Conservation (phyloP, 2,797 vertebrate genomes). For the Tragopan temminckii region DNA sequence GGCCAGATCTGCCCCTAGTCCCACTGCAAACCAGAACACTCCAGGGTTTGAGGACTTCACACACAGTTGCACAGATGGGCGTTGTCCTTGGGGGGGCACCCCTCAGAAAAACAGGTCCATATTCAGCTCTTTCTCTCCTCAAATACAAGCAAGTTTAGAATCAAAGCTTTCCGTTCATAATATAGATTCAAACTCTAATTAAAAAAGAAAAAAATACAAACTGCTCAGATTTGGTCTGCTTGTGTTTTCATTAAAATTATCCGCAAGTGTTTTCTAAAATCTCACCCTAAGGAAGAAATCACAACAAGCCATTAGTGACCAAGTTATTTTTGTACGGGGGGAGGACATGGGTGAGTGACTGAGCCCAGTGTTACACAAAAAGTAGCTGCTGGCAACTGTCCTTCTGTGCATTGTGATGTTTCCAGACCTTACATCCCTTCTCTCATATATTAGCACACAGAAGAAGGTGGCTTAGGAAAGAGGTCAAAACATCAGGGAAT, state of each 20-base stretch:
- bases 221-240: neutral
- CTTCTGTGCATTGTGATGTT: neutral
- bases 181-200: neutral
- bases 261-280: conserved; percentile 5
- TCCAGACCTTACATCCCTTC: neutral
- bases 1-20: neutral
- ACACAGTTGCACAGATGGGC: neutral
- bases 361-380: neutral
- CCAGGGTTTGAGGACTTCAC: neutral
- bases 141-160: neutral
- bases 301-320: neutral
- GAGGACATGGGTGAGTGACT: neutral
- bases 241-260: conserved; percentile 8
- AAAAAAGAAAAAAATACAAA: neutral
- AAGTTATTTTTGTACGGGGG: neutral
- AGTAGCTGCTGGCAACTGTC: neutral
- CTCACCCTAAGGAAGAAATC: neutral
- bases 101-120: neutral
- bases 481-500: neutral
- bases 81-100: neutral
- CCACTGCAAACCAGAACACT: neutral
- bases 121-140: neutral
- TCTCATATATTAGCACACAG: neutral
- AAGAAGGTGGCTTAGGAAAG: neutral
- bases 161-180: neutral